Base-by-base conservation (phyloP, 2,797 vertebrate species). In the Oceanodroma leucorhoa region DNA sequence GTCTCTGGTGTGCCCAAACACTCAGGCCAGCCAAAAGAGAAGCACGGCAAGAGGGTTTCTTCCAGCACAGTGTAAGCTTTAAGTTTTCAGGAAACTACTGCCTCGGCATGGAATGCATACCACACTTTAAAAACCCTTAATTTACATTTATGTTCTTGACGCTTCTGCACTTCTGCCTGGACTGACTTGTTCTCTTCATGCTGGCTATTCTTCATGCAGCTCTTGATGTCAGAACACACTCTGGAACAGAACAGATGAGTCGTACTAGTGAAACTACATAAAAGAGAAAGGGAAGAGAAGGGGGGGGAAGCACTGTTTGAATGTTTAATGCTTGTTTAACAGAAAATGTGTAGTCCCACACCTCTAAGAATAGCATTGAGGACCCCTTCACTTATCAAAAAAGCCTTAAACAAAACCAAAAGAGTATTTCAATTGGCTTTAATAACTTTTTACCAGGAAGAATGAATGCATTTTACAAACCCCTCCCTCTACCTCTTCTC, bases 101-200 rank as follows among this genome's bases (percentile, higher is more conserved):
- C 81, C 94, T 96, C 23, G 3, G 76, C 79, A 89, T 4, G 12
- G 82, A 89, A 94, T 1, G 13, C 76, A 78, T n/a, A 83, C 36
- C 91, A 81, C 72, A 57, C 61, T 81, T 93, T 46, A 67, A 93
- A 91, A 24, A 72, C 84, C 91, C 80, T 96, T 78, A 83, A 88
- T 95, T 95, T 94, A 96, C 80, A 86, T 94, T 97, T 94, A 66
- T 91, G 76, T 70, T 94, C 94, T 83, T 94, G 95, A 65, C 0
- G 71, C 82, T 93, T 78, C 93, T 94, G 93, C 85, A 89, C 84
- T 96, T 96, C 92, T 95, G 94, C 92, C 94, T 96, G 89, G 92
- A 75, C 92, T 94, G 82, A 93, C 87, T 79, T 94, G 82, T 53
- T 93, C 87, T 96, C 93, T 90, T 90, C 90, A 92, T 83, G 77